Base-by-base conservation (phyloP, 2,113 vertebrate genomes). In the Halichoeres trimaculatus region DNA sequence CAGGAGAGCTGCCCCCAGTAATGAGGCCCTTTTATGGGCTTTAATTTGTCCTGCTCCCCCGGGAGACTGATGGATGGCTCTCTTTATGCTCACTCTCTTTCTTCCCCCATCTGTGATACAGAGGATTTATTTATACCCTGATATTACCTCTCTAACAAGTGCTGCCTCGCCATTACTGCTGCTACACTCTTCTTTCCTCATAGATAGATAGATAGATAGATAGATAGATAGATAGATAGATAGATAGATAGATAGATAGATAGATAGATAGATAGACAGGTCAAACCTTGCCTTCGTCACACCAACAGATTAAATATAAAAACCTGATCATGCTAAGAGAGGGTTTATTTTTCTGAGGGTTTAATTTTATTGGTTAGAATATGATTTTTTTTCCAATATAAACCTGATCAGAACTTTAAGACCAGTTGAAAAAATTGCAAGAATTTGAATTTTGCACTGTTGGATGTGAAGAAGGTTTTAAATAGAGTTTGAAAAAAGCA, bases 111-210 rank as follows among this genome's bases (percentile, higher is more conserved):
- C 90, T 93, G 90, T 92, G 92, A 90, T 92, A 89, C 89, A 77
- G 77, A 91, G 89, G 87, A 91, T 92, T 90, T 93, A 93, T 93
- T 92, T 93, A 93, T 93, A 91, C 88, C 90, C 87, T 84, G 88
- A 90, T 92, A 93, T 93, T 93, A 93, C 87, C 85, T 88, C 88
- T 87, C 90, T 93, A 93, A 93, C 92, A 92, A 93, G 92, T 93
- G 90, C 92, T 86, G 87, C 90, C 85, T 81, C 41, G 82, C 88
- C 78, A 85, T 85, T 88, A 85, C 54, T 23, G 77, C 84, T 51
- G 53, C 62, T 67, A 73, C 48, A 68, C 34, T 84, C 73, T 51
- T 70, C 67, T 34, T 75, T 70, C 48, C 19, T 48, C 7, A n/a
- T 20, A 48, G 45, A 10, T 40, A 40, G 38, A 9, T 40, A 10